Evolutionary conservation across 1,140 invertebrate species (phyloP).

Genomic region (Leptinotarsa lineolata): DNA sequence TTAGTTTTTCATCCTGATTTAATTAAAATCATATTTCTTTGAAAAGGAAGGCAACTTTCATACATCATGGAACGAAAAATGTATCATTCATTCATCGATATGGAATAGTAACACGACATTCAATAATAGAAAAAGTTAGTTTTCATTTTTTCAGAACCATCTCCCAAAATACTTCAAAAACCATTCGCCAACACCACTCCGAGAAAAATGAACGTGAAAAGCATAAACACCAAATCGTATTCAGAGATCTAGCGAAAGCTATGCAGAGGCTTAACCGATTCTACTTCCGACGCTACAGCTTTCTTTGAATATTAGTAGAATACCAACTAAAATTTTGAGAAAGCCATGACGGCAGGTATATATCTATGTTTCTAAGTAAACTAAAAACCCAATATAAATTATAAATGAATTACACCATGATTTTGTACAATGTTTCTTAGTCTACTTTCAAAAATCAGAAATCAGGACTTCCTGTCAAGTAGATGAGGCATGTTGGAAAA

Average conservation of each 20-base stretch:
- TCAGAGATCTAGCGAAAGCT: constrained; percentile 55
- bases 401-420: constrained; percentile 38
- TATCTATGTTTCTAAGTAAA: constrained; percentile 39
- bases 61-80: no score
- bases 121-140: neutral
- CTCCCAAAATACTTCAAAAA: constrained; percentile 21
- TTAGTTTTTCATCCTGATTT: no score
- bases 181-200: constrained; percentile 33
- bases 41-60: no score
- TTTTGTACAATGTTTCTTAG: constrained; percentile 43
- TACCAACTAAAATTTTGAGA: neutral
- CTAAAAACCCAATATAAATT: constrained; percentile 42
- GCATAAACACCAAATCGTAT: constrained; percentile 47
- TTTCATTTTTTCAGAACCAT: constrained; percentile 13
- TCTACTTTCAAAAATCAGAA: constrained; percentile 17
- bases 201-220: constrained; percentile 32
- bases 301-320: neutral
- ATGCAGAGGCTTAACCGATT: constrained; percentile 50
- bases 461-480: neutral
- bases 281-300: constrained; percentile 27
- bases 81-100: no score
- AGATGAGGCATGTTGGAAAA: neutral
- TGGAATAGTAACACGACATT: no score
- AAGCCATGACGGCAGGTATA: constrained; percentile 12
- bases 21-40: no score